Evolutionary conservation across 2,797 vertebrate species (phyloP), one percentile per base, ranked within the genome.

Genomic region (Notoglanidium macrostoma): DNA sequence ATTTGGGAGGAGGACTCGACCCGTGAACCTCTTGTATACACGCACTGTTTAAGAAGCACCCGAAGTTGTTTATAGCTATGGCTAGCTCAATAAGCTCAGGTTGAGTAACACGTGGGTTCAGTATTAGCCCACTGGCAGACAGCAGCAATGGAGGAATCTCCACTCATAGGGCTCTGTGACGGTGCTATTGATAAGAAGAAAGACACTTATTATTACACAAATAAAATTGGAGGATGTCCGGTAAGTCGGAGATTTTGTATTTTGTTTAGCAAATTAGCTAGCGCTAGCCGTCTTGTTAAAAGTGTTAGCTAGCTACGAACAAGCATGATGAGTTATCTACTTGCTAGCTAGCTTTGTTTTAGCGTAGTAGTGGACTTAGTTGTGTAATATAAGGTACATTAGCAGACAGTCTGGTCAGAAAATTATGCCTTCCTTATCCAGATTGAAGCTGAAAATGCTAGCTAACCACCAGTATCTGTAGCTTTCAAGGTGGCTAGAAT

Each of bases 211-310:
- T 93, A 65, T 46, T 86, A 91, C 46, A 95, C 92, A 14, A 96
- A 94, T 90, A 96, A 96, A 77, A 88, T 94, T 0, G 95, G 95
- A 2, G 95, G 92, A 0, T 40, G 0, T 3, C 93, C 95, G 90
- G 91, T 92, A 91, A 91, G 84, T 32, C 7, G 29, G 14, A 2
- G 32, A 29, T 78, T 5, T 54, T 29, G 15, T n/a, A 9, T 23
- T 77, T n/a, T 74, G 9, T 21, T 15, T 19, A 3, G 17, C 8
- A 8, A 84, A 35, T 26, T 54, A 15, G 40, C 55, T 46, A 19
- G 7, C 17, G 26, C 46, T 57, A 86, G 74, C 85, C 14, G 61
- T 19, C 6, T 19, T 63, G 54, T 35, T 40, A 14, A 26, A 72
- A 70, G 32, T 44, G 32, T 14, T 59, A 17, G 32, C 6, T 59